Evolutionary conservation across 1,140 invertebrate species (phyloP).

Genomic region (Drosophila serrata): DNA sequence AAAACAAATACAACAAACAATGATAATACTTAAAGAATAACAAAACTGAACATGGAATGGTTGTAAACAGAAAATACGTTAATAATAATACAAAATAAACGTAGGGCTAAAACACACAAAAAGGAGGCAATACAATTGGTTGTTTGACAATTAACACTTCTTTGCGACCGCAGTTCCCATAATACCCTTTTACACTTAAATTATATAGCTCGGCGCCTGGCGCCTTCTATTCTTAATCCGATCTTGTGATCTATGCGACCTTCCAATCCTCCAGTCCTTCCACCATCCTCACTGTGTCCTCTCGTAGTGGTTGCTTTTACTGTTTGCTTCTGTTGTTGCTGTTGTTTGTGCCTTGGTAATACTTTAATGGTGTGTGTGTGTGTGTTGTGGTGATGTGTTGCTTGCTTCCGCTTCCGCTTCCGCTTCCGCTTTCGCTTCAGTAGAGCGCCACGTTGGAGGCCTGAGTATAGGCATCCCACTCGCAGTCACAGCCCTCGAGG

Average conservation of each 20-base stretch:
- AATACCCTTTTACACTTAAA: conserved; percentile 61
- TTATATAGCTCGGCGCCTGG: conserved; percentile 65
- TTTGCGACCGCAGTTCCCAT: conserved; percentile 78
- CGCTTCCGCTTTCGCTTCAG: conserved; percentile 40
- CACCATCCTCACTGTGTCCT: conserved; percentile 33
- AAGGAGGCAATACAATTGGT: conserved; percentile 43
- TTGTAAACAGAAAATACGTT: conserved; percentile 33
- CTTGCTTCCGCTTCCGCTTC: conserved; percentile 25
- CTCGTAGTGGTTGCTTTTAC: conserved; percentile 31
- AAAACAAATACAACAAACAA: conserved; percentile 64
- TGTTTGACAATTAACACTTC: conserved; percentile 55
- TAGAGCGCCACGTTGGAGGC: conserved; percentile 79
- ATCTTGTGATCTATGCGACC: not conserved
- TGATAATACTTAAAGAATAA: conserved; percentile 41
- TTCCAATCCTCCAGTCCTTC: not conserved
- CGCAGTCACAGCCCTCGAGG: conserved; percentile 85
- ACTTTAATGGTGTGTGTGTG: conserved; percentile 68
- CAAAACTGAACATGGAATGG: conserved; percentile 69
- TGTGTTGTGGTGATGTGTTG: conserved; percentile 30
- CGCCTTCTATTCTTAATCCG: conserved; percentile 42
- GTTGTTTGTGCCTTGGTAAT: conserved; percentile 77
- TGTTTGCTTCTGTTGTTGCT: conserved; percentile 47
- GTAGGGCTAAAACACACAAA: conserved; percentile 39
- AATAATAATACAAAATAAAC: conserved; percentile 42
- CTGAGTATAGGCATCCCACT: conserved; percentile 84